Evolutionary conservation across 1,140 invertebrate genomes (phyloP).

Genomic region (Tenebrio molitor): DNA sequence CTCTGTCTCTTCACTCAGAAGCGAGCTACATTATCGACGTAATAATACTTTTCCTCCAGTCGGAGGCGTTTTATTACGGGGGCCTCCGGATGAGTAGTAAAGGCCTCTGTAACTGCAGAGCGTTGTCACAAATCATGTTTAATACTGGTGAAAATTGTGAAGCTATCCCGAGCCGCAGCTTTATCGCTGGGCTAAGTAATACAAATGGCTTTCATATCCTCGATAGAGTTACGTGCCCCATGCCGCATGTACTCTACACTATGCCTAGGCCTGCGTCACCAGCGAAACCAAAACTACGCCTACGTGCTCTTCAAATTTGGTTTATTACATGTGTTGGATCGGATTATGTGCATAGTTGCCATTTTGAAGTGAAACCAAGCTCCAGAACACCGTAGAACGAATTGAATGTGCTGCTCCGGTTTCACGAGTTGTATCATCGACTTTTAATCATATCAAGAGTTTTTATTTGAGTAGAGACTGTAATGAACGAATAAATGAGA

Average conservation of each 20-base stretch:
- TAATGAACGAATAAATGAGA: no score
- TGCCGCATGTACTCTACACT: constrained; percentile 10
- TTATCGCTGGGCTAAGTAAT: constrained; percentile 61
- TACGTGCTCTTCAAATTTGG: no score
- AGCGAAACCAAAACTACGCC: no score
- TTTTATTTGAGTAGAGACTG: no score
- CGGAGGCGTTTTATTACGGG: not conserved
- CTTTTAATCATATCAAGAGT: no score
- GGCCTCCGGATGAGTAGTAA: constrained; percentile 52
- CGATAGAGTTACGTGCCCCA: constrained; percentile 44
- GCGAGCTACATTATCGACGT: not conserved
- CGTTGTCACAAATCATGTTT: constrained; percentile 61
- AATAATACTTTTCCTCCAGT: constrained; percentile 7
- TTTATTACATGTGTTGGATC: no score
- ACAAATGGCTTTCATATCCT: constrained; percentile 60
- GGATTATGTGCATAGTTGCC: no score
- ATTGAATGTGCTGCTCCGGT: no score
- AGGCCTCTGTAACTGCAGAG: constrained; percentile 55
- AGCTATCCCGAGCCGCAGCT: constrained; percentile 59
- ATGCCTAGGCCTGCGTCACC: not conserved
- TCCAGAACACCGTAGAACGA: no score
- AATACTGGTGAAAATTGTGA: constrained; percentile 63
- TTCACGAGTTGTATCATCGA: no score
- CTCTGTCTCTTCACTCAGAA: not conserved
- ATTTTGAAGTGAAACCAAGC: no score